Percentiles rank a stretch among this genome's conserved stretches.
Evolutionary conservation across 35 echinoderm and acorn worm genomes (phyloP).

Genomic region (Apostichopus californicus): DNA sequence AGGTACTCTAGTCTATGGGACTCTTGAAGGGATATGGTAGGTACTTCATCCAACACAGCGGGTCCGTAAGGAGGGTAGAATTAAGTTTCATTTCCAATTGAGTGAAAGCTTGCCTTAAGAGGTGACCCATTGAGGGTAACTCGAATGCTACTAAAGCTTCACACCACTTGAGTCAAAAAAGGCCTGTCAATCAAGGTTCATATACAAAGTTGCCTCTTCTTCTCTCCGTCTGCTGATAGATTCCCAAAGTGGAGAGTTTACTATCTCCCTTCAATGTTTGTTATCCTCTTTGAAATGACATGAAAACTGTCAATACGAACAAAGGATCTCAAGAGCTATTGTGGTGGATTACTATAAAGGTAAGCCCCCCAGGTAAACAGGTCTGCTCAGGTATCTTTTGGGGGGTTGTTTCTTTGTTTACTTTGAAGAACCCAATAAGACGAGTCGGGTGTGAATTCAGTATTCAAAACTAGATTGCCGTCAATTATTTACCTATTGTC

Average conservation of each 20-base stretch:
- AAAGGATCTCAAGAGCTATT: constrained; percentile 12
- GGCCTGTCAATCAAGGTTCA: neutral
- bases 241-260: constrained; percentile 34
- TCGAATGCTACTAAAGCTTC: neutral
- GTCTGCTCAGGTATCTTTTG: constrained; percentile 11
- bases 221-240: neutral
- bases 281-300: constrained; percentile 19
- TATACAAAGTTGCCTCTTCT: constrained; percentile 12
- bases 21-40: neutral
- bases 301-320: constrained; percentile 33
- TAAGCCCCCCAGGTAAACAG: neutral
- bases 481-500: constrained; percentile 40
- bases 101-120: constrained; percentile 27
- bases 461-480: constrained; percentile 8
- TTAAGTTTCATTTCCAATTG: constrained; percentile 19
- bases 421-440: constrained; percentile 19
- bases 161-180: constrained; percentile 14
- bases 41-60: constrained; percentile 31
- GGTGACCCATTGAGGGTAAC: constrained; percentile 12
- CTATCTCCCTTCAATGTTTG: constrained; percentile 17
- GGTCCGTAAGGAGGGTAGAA: constrained; percentile 11
- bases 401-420: constrained; percentile 24
- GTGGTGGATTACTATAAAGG: constrained; percentile 10
- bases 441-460: constrained; percentile 27
- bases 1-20: neutral